Conservation (phyloP, 2,113 vertebrate species). For the Struthio camelus region DNA sequence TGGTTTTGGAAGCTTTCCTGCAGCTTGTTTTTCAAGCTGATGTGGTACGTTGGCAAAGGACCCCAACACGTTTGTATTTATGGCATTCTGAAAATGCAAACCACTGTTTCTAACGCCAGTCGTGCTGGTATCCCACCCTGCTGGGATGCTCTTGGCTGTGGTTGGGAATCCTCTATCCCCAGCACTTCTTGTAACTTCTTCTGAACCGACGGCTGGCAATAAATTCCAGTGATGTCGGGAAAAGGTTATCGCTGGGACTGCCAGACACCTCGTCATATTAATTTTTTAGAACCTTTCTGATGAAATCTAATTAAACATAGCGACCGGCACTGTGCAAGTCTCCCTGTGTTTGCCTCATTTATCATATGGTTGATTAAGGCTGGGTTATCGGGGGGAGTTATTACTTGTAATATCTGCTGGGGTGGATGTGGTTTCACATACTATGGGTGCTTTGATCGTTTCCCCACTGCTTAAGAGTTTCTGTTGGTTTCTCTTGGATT, state of each 20-base stretch:
- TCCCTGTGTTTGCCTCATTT: constrained; percentile 33
- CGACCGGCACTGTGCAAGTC: neutral
- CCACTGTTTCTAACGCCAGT: neutral
- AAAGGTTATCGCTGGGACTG: constrained; percentile 32
- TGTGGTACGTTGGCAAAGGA: neutral
- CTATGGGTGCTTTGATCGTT: neutral
- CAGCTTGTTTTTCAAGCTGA: neutral
- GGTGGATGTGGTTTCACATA: neutral
- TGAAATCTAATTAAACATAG: constrained; percentile 69
- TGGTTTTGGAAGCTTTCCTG: neutral
- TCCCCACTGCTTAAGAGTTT: neutral
- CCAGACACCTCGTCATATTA: constrained; percentile 18
- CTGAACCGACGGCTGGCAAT: neutral
- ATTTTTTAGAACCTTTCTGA: constrained; percentile 61
- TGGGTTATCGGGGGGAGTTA: neutral
- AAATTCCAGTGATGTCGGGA: constrained; percentile 9
- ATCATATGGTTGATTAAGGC: constrained; percentile 27
- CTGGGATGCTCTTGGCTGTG: neutral
- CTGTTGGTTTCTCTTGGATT: neutral
- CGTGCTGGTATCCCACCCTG: neutral
- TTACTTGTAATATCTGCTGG: neutral
- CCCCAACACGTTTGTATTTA: neutral
- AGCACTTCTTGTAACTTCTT: neutral
- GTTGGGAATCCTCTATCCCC: neutral
- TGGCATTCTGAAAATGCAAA: neutral